Evolutionary conservation across 2,797 vertebrate species (phyloP), one percentile per base, ranked within the genome.

Genomic region (Pampus argenteus): DNA sequence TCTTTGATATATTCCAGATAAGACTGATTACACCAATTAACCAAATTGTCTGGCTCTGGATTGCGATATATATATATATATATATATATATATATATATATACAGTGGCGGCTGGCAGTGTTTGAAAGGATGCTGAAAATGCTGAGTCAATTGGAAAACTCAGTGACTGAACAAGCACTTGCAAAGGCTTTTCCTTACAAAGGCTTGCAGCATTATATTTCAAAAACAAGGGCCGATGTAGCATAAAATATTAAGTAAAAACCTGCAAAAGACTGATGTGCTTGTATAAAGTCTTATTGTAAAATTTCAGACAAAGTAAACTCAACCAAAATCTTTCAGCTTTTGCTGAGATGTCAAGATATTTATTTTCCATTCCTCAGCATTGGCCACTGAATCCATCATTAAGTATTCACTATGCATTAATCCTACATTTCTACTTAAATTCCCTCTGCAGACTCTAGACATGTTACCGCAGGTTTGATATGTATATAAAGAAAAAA

Each of bases 1-100:
- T 85, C 79, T 79, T 83, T 89, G 86, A 91, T 88, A 87, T 81
- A 85, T 88, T 86, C 78, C 74, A 71, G 85, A 90, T 86, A 92
- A 93, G 86, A 89, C 82, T 85, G 88, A 94, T 92, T 80, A 86
- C 63, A 82, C 78, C 78, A 93, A 91, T 94, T 91, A 91, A 91
- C 58, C 76, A 89, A 89, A 90, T 90, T 83, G 85, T 84, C 71
- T 88, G 85, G 82, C 81, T 74, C 64, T 26, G 74, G 47, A 65
- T 61, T 73, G 59, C 9, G 18, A 17, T 44, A 61, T 34, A 29
- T 14, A 66, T 80, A 25, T 56, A 68, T 66, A 62, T 80, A 25
- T 56, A 68, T 66, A 62, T 80, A 25, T 56, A 68, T 66, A 17
- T 44, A 61, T 34, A 29, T 14, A 66, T 80, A 25, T 56, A 68